These are phyloP conservation scores for Phalacrocorax pelagicus DNA, from an alignment of 2,113 vertebrate species.

Conservation along the genomic window DNA sequence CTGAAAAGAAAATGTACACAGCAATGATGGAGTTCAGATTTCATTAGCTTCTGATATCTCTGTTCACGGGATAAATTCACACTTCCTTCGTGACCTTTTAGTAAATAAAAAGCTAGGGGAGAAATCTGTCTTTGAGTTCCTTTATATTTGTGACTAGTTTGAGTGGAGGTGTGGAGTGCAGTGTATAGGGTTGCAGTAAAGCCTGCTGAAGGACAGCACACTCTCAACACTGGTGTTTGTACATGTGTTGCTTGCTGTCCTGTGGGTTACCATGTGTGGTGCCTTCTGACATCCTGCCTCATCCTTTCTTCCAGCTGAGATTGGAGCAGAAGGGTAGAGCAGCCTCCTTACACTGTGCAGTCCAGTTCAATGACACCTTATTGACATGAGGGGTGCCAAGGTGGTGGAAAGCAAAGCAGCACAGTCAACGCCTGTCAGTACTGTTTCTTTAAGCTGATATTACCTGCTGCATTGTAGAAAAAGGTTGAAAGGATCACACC, in stretches of 20 bases:
- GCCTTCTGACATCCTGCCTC: neutral
- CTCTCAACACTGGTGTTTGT: neutral
- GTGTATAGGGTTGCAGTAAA: neutral
- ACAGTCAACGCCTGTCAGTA: neutral
- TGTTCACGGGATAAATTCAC: slow-evolving; percentile 32
- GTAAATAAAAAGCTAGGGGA: slow-evolving; percentile 37
- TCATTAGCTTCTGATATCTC: slow-evolving; percentile 63
- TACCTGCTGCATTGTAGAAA: neutral
- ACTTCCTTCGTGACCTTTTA: slow-evolving; percentile 71
- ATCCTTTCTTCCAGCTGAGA: neutral
- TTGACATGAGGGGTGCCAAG: fast-evolving
- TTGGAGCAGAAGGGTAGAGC: neutral
- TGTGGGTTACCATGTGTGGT: neutral
- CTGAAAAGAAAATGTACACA: slow-evolving; percentile 11
- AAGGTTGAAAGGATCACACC: neutral
- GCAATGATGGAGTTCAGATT: slow-evolving; percentile 56
- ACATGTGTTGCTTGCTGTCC: neutral
- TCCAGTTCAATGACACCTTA: neutral
- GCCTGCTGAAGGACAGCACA: neutral
- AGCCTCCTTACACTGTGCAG: neutral
- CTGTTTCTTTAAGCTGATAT: neutral
- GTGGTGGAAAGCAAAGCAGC: neutral
- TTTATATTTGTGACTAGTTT: slow-evolving; percentile 36
- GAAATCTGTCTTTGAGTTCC: slow-evolving; percentile 2
- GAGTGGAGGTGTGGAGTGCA: neutral